phyloP scores from a whole-genome alignment of 2,888 invertebrate genomes.

The Drosophila neonasuta region DNA sequence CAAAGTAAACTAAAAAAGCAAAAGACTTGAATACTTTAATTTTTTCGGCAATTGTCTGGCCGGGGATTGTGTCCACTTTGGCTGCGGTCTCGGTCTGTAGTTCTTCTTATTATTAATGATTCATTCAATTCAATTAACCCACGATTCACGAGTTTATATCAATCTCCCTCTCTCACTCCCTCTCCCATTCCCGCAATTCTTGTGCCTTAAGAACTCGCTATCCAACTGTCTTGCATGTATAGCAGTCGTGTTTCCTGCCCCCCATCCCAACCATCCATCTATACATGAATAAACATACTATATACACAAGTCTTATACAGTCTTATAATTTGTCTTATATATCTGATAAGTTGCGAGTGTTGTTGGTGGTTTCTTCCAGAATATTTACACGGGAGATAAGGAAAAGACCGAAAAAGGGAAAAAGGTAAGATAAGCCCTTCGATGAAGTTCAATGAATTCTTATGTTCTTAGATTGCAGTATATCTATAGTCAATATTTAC shows the following conservation, averaged over 20 bases:
- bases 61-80: slow-evolving; percentile 42
- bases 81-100: slow-evolving; percentile 49
- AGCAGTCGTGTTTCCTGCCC: slow-evolving; percentile 33
- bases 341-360: slow-evolving; percentile 4
- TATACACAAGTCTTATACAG: slow-evolving; percentile 21
- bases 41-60: slow-evolving; percentile 68
- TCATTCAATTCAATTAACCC: slow-evolving; percentile 80
- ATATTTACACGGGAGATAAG: slow-evolving; percentile 42
- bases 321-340: slow-evolving; percentile 16
- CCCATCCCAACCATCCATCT: slow-evolving; percentile 15
- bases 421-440: slow-evolving; percentile 10
- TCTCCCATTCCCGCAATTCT: slow-evolving; percentile 32
- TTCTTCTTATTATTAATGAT: slow-evolving; percentile 71
- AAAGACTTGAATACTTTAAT: slow-evolving; percentile 63
- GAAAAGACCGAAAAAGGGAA: background rate
- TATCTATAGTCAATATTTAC: background rate
- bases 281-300: slow-evolving; percentile 36
- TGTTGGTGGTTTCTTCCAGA: background rate
- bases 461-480: background rate
- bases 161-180: background rate
- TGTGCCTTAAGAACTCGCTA: slow-evolving; percentile 66
- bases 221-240: slow-evolving; percentile 43
- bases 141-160: slow-evolving; percentile 36
- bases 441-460: background rate
- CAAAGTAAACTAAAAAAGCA: slow-evolving; percentile 49